Evolutionary conservation across 2,888 invertebrate genomes (phyloP).

Genomic region (Caenorhabditis sp.): DNA sequence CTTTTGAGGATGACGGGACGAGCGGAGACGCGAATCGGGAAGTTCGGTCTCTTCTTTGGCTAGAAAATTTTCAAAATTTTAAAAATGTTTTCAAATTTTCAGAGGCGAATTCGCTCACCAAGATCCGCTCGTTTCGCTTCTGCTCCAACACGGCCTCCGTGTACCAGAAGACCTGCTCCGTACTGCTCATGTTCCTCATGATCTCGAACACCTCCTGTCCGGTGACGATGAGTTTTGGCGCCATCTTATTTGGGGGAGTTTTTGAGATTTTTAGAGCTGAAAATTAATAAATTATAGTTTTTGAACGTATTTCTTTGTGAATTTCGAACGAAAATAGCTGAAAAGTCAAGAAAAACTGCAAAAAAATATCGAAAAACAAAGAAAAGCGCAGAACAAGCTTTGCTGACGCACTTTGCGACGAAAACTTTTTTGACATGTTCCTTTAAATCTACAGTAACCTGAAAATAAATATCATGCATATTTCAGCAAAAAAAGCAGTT

Average conservation of each 20-base stretch:
- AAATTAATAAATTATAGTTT: not conserved
- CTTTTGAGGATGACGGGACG: too few relatives aligned
- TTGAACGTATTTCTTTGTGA: not conserved
- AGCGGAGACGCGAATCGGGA: too few relatives aligned
- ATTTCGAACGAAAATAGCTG: not conserved
- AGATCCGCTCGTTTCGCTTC: too few relatives aligned
- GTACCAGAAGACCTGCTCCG: constrained; percentile 28
- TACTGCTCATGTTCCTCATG: constrained; percentile 7
- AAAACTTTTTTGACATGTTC: not conserved
- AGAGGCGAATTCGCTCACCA: not conserved
- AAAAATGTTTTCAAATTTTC: constrained; percentile 4
- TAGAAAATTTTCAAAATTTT: too few relatives aligned
- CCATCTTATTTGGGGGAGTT: too few relatives aligned
- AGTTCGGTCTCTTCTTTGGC: too few relatives aligned
- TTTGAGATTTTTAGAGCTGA: not conserved
- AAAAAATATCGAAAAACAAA: not conserved
- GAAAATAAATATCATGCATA: not conserved
- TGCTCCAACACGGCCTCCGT: constrained; percentile 13
- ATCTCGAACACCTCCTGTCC: not conserved
- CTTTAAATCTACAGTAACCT: constrained; percentile 7
- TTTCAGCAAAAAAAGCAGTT: too few relatives aligned
- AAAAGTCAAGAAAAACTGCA: not conserved
- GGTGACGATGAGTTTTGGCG: not conserved
- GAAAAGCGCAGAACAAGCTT: not conserved
- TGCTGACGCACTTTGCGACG: not conserved